Percentiles rank a stretch among this genome's conserved stretches.
Conservation (phyloP, 2,797 vertebrate species). For the Chromis chromis region DNA sequence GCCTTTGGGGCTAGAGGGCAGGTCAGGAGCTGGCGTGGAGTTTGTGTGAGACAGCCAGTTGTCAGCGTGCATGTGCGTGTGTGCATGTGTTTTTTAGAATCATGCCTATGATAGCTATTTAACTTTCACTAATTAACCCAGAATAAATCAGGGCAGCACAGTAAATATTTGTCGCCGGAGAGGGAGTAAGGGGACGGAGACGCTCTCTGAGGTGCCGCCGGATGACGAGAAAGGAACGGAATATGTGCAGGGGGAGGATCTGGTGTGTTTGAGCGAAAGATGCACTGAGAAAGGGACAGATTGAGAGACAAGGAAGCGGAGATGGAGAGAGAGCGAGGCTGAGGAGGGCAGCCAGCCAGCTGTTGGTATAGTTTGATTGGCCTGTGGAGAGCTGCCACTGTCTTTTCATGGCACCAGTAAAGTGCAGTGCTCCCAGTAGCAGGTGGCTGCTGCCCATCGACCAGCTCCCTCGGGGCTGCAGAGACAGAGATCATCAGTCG, state of each 20-base stretch:
- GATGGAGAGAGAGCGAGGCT: constrained; percentile 60
- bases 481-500: constrained; percentile 70
- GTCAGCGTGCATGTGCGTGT: constrained; percentile 35
- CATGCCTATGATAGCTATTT: constrained; percentile 77
- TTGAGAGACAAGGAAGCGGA: constrained; percentile 53
- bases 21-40: constrained; percentile 63
- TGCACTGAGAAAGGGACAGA: constrained; percentile 42
- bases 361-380: constrained; percentile 86
- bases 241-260: neutral
- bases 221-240: constrained; percentile 34
- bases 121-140: constrained; percentile 86
- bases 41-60: constrained; percentile 59
- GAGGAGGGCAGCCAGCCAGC: constrained; percentile 86
- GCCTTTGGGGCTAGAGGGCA: constrained; percentile 77
- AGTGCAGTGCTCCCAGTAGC: constrained; percentile 80
- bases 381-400: constrained; percentile 82
- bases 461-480: constrained; percentile 46
- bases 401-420: constrained; percentile 82
- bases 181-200: constrained; percentile 72
- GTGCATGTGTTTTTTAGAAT: constrained; percentile 42
- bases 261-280: constrained; percentile 39
- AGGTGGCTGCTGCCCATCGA: constrained; percentile 79
- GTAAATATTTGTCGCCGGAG: constrained; percentile 85
- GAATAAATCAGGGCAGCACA: constrained; percentile 81
- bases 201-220: constrained; percentile 75